These are phyloP conservation scores for Callocephalon fimbriatum DNA, from an alignment of 2,113 vertebrate species.

Conservation along the genomic window DNA sequence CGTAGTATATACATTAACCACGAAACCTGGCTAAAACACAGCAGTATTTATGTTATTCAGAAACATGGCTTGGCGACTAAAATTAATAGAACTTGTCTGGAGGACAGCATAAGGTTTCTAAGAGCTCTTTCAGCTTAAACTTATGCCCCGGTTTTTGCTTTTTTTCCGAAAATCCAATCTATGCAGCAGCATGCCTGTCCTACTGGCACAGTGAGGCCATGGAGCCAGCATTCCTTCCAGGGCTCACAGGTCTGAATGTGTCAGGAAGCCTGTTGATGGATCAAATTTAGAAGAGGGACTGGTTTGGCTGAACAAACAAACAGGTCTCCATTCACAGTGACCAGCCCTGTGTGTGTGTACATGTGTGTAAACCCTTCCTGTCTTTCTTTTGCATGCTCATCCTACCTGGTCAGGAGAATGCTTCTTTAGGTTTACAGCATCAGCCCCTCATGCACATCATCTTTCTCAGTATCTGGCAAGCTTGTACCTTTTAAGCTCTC, in stretches of 20 bases:
- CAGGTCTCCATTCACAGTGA: background rate
- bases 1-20: background rate
- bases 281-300: background rate
- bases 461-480: background rate
- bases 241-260: background rate
- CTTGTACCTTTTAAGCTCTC: background rate
- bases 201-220: background rate
- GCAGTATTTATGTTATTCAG: conserved; percentile 44
- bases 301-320: background rate
- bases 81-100: conserved; percentile 49
- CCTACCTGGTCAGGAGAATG: background rate
- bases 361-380: background rate
- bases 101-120: conserved; percentile 16
- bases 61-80: conserved; percentile 33
- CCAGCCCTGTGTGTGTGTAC: background rate
- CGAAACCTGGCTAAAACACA: background rate
- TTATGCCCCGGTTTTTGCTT: background rate
- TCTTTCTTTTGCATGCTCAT: background rate
- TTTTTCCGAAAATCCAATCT: background rate
- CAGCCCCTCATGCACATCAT: background rate
- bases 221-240: background rate
- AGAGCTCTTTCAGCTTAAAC: conserved; percentile 46
- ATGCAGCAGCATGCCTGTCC: background rate
- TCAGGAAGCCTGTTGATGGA: background rate
- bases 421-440: background rate